A percentile compares a stretch with the other conserved stretches of the same genome.
Conservation (phyloP, 2,113 vertebrate species). For the Cepphus grylle region DNA sequence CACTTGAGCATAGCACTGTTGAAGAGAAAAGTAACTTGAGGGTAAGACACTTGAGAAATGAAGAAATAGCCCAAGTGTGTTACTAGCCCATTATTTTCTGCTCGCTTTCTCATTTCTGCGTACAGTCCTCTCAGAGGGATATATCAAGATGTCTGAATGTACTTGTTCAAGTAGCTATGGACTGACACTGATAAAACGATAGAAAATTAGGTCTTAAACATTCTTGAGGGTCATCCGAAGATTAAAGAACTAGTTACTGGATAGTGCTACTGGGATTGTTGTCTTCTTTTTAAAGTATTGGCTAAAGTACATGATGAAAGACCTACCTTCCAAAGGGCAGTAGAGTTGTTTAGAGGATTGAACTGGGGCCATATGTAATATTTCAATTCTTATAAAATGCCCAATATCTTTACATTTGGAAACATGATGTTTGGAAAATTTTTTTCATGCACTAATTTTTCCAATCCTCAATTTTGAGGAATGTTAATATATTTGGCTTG, state of each 20-base stretch:
- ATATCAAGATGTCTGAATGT: not conserved
- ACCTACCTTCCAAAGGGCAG: not conserved
- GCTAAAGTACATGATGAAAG: not conserved
- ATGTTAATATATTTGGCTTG: not conserved
- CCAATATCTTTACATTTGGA: not conserved
- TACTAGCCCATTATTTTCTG: not conserved
- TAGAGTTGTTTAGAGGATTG: not conserved
- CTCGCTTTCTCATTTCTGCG: not conserved
- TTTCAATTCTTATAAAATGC: not conserved
- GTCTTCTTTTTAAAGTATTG: not conserved
- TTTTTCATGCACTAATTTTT: not conserved
- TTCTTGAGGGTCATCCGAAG: not conserved
- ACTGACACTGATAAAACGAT: not conserved
- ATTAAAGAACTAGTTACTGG: not conserved
- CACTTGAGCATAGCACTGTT: not conserved
- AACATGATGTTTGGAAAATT: rapidly evolving
- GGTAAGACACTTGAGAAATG: not conserved
- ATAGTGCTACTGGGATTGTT: not conserved
- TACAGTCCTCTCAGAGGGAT: not conserved
- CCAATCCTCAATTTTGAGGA: not conserved
- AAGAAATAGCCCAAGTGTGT: not conserved
- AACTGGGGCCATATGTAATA: not conserved
- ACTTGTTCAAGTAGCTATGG: not conserved
- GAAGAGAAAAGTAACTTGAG: not conserved
- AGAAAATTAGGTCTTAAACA: not conserved